These are phyloP conservation scores for Cassiopea andromeda DNA, from an alignment of 30 jellyfish, hydroid and myxozoan species.

Conservation along the genomic window DNA sequence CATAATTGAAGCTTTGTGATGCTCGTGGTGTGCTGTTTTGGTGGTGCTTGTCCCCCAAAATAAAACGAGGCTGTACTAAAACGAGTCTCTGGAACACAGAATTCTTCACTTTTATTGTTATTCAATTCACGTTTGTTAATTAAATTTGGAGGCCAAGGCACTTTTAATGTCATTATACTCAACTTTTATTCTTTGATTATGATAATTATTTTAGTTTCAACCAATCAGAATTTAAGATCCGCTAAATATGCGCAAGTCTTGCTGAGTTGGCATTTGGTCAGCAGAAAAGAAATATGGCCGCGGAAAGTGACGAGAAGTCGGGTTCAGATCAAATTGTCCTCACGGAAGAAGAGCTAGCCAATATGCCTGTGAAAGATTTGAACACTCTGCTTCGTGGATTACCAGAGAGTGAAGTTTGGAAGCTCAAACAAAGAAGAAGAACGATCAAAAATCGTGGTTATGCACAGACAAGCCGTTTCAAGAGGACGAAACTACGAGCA, in stretches of 20 bases:
- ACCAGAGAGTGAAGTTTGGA: constrained; percentile 89
- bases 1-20: no score
- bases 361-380: constrained; percentile 93
- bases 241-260: constrained; percentile 7
- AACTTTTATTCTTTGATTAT: no score
- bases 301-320: constrained; percentile 34
- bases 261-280: constrained; percentile 99
- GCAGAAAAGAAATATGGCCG: constrained; percentile 58
- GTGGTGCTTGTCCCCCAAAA: no score
- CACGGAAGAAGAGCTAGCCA: constrained; percentile 95
- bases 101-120: no score
- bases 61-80: no score
- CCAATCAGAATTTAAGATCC: background rate
- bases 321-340: constrained; percentile 78
- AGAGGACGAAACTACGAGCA: constrained; percentile 82
- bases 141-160: no score
- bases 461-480: constrained; percentile 95
- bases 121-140: no score
- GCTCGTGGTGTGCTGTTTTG: no score
- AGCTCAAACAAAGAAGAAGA: constrained; percentile 87
- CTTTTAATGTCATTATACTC: no score
- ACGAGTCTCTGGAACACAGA: no score
- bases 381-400: constrained; percentile 88
- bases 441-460: constrained; percentile 93
- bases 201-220: background rate